Evolutionary conservation across 2,797 vertebrate genomes (phyloP).

Genomic region (Menidia menidia): DNA sequence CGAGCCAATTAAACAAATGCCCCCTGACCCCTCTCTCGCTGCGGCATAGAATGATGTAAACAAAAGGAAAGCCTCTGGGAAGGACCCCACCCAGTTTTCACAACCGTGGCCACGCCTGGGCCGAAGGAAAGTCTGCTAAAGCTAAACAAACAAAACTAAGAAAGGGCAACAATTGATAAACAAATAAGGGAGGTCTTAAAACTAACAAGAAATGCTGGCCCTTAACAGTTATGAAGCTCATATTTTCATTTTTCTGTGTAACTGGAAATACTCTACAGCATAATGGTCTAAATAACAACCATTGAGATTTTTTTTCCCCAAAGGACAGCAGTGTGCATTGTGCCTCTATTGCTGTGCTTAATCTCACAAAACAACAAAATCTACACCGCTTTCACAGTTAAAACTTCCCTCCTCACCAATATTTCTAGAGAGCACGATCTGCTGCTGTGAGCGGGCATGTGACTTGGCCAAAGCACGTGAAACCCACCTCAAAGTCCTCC

Average conservation of each 20-base stretch:
- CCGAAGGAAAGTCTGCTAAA: conserved; percentile 41
- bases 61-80: conserved; percentile 54
- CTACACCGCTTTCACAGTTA: conserved; percentile 3
- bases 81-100: conserved; percentile 52
- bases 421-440: background rate
- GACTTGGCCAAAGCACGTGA: background rate
- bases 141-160: conserved; percentile 58
- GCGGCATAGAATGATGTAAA: conserved; percentile 56
- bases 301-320: conserved; percentile 2
- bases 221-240: background rate
- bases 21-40: conserved; percentile 54
- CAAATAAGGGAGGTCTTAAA: conserved; percentile 24
- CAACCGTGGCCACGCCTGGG: conserved; percentile 32
- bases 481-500: conserved; percentile 95
- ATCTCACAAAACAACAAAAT: conserved; percentile 2
- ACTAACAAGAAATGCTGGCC: conserved; percentile 33
- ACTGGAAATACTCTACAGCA: background rate
- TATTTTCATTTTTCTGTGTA: background rate
- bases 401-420: conserved; percentile 1
- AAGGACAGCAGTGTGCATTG: background rate
- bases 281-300: background rate
- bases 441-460: background rate
- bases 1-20: conserved; percentile 69
- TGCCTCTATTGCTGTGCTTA: conserved; percentile 6
- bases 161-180: conserved; percentile 33